Evolutionary conservation across 2,888 invertebrate species (phyloP), one percentile per base, ranked within the genome.

Genomic region (Marasmarcha lunaedactyla): DNA sequence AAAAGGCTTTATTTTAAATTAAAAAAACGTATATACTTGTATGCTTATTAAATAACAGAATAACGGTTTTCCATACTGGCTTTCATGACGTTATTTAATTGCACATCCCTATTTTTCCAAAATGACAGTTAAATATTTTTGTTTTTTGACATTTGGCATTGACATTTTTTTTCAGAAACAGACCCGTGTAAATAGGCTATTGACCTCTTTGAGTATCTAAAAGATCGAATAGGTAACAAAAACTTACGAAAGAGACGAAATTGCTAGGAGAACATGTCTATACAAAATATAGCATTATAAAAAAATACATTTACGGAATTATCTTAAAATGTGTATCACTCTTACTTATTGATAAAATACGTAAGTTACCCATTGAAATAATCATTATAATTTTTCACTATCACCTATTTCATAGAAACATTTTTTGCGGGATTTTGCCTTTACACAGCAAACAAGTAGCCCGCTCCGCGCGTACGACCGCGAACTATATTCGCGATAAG

Each of bases 401-500:
- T 11, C 30, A 30, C 30, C 10, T 3, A 30, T 30, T 30, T 30
- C 10, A 30, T 7, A 30, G 2, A 30, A 3, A 30, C 10, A 30
- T 30, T 30, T 30, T 30, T 9, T 30, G 4, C 2, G 4, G 30
- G 3, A 30, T 30, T 30, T 3, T n/a, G 6, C 11, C 4, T 30
- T 7, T 7, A 7, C 2, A n/a, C 10, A 26, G 33, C 33, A 63
- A 60, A 62, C 59, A 70, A 59, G 63, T 60, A 62, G 63, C 63
- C 52, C 64, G 60, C 61, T 63, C 59, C 61, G 65, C 59, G 63
- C 62, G 65, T 64, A 63, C 59, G 60, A 57, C 56, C 64, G 66
- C 66, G 68, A 68, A 79, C 72, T 71, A 78, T 69, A 71, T 71
- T 73, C 68, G 68, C 72, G 79, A 77, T 78, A 78, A 73, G 74